Base-by-base conservation (phyloP, 2,888 invertebrate genomes). In the Cataglyphis cursor region DNA sequence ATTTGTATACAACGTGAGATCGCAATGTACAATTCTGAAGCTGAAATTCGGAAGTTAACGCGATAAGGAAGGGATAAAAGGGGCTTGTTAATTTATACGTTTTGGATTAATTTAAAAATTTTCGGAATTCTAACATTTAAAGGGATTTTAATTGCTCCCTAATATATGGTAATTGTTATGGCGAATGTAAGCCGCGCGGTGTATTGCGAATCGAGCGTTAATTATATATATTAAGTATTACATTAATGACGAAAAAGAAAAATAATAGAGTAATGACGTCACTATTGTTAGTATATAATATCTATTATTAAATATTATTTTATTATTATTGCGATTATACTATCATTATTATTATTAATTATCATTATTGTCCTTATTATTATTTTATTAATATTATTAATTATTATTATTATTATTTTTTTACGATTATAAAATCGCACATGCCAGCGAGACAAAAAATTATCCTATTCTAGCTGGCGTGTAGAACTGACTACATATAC, bases 401-500 rank as follows among this genome's bases (percentile, higher is more conserved):
- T 88, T 88, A 88, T 85, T 88, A 84, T 85, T 88, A 85, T 88
- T 88, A 88, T 85, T 88, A 84, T 85, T 88, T 89, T 48, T 57
- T 72, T 38, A 89, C 68, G 85, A 65, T 41, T 65, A 74, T 86
- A 84, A 88, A 88, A 76, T 48, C 70, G 83, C 81, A 82, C 82
- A 80, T 85, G 86, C 76, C 68, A 15, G 78, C 24, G 61, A 84
- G 81, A 82, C 84, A 38, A 80, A 70, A 70, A 62, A 65, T 62
- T 76, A 74, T 83, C 72, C 83, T 85, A 73, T 86, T 80, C 10
- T 57, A n/a, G 73, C 41, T 70, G 84, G 87, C 85, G 48, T 88
- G 84, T 87, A 74, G 90, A 90, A 90, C 90, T 90, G 90, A 90
- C 87, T 90, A 88, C 70, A 73, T 78, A 68, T 85, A 78, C 83